Conservation (phyloP, 2,888 invertebrate species). For the Aphidoletes aphidimyza region DNA sequence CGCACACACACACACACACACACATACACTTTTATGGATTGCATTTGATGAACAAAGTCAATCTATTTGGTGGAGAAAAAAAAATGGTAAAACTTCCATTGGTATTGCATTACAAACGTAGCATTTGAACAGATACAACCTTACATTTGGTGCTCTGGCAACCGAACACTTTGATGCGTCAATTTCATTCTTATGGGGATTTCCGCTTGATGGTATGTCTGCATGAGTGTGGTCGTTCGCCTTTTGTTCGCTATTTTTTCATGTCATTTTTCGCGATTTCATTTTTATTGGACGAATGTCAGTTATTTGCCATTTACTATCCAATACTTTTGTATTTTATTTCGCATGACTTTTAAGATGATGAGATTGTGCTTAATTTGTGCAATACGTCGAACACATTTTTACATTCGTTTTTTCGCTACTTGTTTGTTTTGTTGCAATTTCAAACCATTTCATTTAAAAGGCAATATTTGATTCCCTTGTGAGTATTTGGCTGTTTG, state of each 20-base stretch:
- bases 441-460: background rate
- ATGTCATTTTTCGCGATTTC: conserved; percentile 30
- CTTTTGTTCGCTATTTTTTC: background rate
- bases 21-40: conserved; percentile 26
- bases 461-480: background rate
- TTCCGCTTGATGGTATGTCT: too few relatives aligned
- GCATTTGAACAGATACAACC: too few relatives aligned
- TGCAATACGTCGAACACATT: background rate
- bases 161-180: background rate
- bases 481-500: background rate
- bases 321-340: background rate
- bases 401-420: background rate
- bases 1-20: background rate
- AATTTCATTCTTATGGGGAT: conserved; percentile 32
- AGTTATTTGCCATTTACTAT: conserved; percentile 7
- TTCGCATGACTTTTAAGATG: conserved; percentile 12
- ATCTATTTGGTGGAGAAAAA: background rate
- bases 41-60: conserved; percentile 22
- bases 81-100: background rate
- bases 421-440: background rate
- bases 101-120: too few relatives aligned
- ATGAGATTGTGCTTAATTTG: conserved; percentile 19
- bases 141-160: too few relatives aligned
- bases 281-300: conserved; percentile 27
- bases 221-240: too few relatives aligned